Percentiles rank a stretch among this genome's conserved stretches.
Conservation (phyloP, 2,113 vertebrate genomes). For the Sinosuthora webbiana region DNA sequence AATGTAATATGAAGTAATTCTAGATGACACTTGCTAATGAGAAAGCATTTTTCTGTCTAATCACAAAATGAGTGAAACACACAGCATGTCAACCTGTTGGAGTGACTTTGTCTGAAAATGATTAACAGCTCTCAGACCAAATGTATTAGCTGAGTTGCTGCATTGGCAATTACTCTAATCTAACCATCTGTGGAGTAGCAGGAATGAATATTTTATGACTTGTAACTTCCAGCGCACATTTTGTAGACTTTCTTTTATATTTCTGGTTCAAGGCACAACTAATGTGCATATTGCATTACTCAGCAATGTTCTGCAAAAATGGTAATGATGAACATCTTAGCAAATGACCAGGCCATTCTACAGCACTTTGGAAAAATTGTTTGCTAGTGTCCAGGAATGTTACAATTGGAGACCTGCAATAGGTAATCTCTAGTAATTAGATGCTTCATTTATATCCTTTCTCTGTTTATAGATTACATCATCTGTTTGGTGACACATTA, state of each 20-base stretch:
- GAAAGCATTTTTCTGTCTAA: neutral
- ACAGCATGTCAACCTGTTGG: accelerated
- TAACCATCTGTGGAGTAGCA: neutral
- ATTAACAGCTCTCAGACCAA: neutral
- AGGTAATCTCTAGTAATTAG: neutral
- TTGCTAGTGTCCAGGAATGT: neutral
- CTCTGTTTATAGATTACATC: neutral
- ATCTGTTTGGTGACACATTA: neutral
- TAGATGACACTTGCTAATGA: neutral
- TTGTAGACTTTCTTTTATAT: neutral
- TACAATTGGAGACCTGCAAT: neutral
- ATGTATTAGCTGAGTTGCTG: neutral
- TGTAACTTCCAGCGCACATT: neutral
- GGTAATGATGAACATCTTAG: neutral
- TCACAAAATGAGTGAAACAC: neutral
- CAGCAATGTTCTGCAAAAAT: neutral
- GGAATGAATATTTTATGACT: neutral
- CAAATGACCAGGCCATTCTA: neutral
- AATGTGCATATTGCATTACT: neutral
- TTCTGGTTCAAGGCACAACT: neutral
- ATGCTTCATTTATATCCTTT: neutral
- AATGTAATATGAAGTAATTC: neutral
- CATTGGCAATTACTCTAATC: neutral
- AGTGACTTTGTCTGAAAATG: neutral
- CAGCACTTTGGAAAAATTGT: neutral